Evolutionary conservation across 2,888 invertebrate genomes (phyloP).

Genomic region (Hypolimnas misippus): DNA sequence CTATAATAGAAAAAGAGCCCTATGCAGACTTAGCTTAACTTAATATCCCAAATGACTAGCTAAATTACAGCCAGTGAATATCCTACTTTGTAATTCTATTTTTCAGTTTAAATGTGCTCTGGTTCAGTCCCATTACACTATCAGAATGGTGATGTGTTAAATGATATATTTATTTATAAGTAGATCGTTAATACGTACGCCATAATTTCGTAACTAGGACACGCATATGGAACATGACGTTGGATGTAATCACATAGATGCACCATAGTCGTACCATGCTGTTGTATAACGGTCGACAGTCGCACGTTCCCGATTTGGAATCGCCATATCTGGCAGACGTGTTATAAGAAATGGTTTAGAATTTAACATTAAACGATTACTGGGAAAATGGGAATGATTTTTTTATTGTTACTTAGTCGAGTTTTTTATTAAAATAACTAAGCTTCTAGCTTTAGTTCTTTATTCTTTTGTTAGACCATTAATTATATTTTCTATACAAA

Average conservation of each 20-base stretch:
- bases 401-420: background rate
- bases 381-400: background rate
- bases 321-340: slow-evolving; percentile 27
- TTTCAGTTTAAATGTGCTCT: too few relatives aligned
- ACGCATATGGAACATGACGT: slow-evolving; percentile 29
- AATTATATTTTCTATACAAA: too few relatives aligned
- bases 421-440: background rate
- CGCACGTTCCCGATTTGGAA: slow-evolving; percentile 35
- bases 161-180: background rate
- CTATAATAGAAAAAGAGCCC: too few relatives aligned
- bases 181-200: slow-evolving; percentile 2
- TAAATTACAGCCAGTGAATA: too few relatives aligned
- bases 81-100: too few relatives aligned
- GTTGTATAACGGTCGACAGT: slow-evolving; percentile 24
- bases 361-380: background rate
- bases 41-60: too few relatives aligned
- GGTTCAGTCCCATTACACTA: background rate
- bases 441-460: too few relatives aligned
- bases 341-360: background rate
- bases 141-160: background rate
- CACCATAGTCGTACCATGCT: slow-evolving; percentile 3
- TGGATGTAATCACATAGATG: slow-evolving; percentile 4
- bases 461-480: too few relatives aligned
- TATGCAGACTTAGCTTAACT: too few relatives aligned
- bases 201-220: slow-evolving; percentile 28